Conservation (phyloP, 2,113 vertebrate genomes). For the Neogobius melanostomus region DNA sequence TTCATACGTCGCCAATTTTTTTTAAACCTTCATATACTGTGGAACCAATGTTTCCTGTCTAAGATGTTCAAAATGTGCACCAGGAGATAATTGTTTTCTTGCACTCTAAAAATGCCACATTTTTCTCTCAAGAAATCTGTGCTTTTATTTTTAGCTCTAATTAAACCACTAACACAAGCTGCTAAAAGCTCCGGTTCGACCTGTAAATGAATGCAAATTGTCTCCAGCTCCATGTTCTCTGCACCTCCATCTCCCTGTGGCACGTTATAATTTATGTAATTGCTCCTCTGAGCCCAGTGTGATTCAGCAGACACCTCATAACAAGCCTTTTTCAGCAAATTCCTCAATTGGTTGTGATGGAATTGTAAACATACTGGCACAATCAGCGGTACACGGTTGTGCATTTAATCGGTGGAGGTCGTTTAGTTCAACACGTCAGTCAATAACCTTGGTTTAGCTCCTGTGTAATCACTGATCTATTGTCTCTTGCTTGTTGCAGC, state of each 20-base stretch:
- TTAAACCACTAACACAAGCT: background rate
- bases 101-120: no score
- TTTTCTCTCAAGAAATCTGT: background rate
- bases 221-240: background rate
- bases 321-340: background rate
- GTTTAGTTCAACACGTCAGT: no score
- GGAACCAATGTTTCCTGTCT: no score
- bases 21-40: no score
- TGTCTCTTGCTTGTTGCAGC: background rate
- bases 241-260: conserved; percentile 13
- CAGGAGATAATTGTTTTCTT: background rate
- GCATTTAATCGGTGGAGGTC: no score
- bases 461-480: background rate
- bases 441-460: background rate
- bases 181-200: background rate
- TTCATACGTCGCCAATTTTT: no score
- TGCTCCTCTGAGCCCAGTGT: conserved; percentile 6
- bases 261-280: conserved; percentile 24
- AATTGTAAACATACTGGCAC: background rate
- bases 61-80: no score
- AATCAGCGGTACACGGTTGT: no score
- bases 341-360: background rate
- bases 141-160: background rate
- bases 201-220: conserved; percentile 6
- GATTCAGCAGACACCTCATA: background rate